Percentiles rank a stretch among this genome's conserved stretches.
Conservation (phyloP, 2,113 vertebrate genomes). For the Okapia johnstoni region DNA sequence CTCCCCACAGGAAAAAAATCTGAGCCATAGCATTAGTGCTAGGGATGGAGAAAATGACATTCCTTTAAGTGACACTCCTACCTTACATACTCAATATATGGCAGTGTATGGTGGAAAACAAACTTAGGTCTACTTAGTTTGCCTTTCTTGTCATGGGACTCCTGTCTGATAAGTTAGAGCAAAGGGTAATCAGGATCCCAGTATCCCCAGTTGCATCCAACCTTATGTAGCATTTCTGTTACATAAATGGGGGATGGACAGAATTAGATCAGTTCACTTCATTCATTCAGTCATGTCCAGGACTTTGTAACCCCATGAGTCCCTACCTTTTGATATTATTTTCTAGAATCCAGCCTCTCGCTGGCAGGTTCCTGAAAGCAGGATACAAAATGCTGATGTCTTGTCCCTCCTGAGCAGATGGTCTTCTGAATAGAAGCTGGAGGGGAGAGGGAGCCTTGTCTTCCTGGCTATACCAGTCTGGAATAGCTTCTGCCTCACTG, state of each 20-base stretch:
- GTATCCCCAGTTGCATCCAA: neutral
- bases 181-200: neutral
- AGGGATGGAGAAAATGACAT: neutral
- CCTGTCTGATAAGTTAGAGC: fast-evolving
- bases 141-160: neutral
- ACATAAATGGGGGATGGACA: neutral
- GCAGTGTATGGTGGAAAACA: fast-evolving
- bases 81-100: neutral
- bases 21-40: neutral
- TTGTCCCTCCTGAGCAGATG: neutral
- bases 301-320: neutral
- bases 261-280: neutral
- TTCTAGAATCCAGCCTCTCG: neutral
- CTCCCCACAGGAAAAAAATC: neutral
- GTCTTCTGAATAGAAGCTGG: neutral
- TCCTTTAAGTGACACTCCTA: neutral
- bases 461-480: neutral
- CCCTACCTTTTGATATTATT: neutral
- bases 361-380: neutral
- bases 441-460: fast-evolving
- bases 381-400: neutral
- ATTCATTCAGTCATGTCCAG: neutral
- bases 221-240: neutral
- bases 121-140: neutral
- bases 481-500: neutral